Percentiles rank a stretch among this genome's conserved stretches.
Evolutionary conservation across 2,113 vertebrate species (phyloP).

Genomic region (Stigmatopora argus): DNA sequence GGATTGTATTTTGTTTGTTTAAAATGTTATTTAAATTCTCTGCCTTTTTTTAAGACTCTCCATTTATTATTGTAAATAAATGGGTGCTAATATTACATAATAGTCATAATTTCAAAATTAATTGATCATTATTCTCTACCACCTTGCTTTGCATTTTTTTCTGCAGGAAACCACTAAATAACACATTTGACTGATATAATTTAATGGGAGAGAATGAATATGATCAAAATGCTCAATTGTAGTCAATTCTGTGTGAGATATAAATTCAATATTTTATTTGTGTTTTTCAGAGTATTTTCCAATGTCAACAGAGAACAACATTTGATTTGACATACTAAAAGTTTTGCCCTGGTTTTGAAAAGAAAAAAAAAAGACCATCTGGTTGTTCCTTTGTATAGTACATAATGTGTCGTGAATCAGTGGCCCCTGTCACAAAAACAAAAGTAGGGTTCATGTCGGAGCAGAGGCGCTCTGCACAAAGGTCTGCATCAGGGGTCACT

Average conservation of each 20-base stretch:
- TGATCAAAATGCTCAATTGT: not conserved
- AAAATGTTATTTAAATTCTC: no score
- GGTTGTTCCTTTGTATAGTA: conserved; percentile 40
- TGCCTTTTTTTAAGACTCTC: no score
- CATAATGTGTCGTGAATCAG: conserved; percentile 53
- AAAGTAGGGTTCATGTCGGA: conserved; percentile 53
- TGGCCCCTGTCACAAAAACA: conserved; percentile 45
- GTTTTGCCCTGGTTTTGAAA: conserved; percentile 8
- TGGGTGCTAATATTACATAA: no score
- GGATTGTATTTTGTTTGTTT: no score
- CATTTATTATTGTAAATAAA: no score
- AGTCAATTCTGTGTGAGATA: not conserved
- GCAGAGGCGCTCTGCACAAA: conserved; percentile 31
- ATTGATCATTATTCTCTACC: no score
- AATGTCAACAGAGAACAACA: not conserved
- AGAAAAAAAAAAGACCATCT: conserved; percentile 24
- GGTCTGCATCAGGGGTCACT: conserved; percentile 33
- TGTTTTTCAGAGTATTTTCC: not conserved
- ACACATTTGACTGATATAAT: not conserved
- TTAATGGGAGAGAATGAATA: not conserved
- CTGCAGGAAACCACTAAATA: not conserved
- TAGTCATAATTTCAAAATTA: no score
- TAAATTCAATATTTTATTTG: not conserved
- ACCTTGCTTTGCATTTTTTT: no score
- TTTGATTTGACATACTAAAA: conserved; percentile 18